Conservation (phyloP, 2,113 vertebrate genomes). For the Hemicordylus capensis region DNA sequence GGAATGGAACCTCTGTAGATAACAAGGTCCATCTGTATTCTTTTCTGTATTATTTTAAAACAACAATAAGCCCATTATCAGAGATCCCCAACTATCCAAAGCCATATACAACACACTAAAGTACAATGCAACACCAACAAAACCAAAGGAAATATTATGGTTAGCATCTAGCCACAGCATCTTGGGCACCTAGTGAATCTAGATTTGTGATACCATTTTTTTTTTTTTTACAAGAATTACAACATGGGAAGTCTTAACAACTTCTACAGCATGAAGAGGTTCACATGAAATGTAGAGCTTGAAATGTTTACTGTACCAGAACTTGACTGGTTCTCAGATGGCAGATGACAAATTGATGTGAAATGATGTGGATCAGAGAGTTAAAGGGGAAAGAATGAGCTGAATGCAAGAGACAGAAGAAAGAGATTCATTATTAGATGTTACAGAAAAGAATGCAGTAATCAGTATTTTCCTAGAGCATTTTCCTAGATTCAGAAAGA, state of each 20-base stretch:
- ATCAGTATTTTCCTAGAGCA: constrained; percentile 49
- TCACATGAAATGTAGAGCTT: constrained; percentile 74
- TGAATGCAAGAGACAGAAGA: constrained; percentile 78
- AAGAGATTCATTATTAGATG: constrained; percentile 72
- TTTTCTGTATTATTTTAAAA: too few relatives aligned
- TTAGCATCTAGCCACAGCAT: neutral
- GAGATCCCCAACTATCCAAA: too few relatives aligned
- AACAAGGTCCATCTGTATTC: too few relatives aligned
- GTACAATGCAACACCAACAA: neutral
- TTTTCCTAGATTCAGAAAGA: constrained; percentile 57
- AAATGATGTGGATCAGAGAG: constrained; percentile 78
- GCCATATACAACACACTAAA: neutral
- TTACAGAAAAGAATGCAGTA: constrained; percentile 58
- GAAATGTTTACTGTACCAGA: constrained; percentile 79
- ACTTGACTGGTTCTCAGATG: constrained; percentile 76
- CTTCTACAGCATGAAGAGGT: constrained; percentile 61
- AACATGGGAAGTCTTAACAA: constrained; percentile 52
- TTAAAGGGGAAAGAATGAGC: constrained; percentile 74
- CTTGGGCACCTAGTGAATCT: neutral
- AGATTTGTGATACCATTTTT: neutral
- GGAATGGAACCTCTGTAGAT: too few relatives aligned
- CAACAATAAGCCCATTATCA: neutral
- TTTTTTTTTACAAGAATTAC: constrained; percentile 56
- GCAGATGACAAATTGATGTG: constrained; percentile 78
- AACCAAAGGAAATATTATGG: neutral